Base-by-base conservation (phyloP, 2,113 vertebrate species). In the Sapajus apella region DNA sequence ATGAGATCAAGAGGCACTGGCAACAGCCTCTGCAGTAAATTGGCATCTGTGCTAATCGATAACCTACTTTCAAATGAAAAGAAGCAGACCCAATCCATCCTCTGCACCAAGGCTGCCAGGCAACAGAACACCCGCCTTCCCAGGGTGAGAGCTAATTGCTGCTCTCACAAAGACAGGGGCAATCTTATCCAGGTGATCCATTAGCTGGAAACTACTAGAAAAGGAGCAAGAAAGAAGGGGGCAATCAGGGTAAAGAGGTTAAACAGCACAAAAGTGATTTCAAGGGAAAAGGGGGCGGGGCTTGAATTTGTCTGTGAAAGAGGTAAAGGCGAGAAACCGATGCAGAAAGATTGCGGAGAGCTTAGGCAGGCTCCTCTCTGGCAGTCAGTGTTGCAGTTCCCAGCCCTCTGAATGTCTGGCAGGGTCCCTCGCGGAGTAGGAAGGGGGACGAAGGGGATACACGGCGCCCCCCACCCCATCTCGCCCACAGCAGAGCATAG, bases 131-230 rank as follows among this genome's bases (percentile, higher is more conserved):
- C 92, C 35, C 2, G 14, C 92, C 97, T 96, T 95, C 97, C 98
- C 95, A 32, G 85, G 97, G 97, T 96, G 94, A 97, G 64, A 92
- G 72, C 97, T 99, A 98, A 98, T 98, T 97, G 97, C 97, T 83
- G 5, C 97, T 97, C 97, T 93, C 96, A 97, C 97, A 98, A 97
- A 98, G 97, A 97, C 95, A 75, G 94, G 64, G 18, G 98, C 98
- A 98, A 94, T 94, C 91, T 92, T 87, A 95, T 96, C 98, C 98
- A 98, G 98, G 98, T 98, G 94, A 98, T 93, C 95, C 98, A 98
- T 98, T 98, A 98, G 96, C 86, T 75, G 87, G 87, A 97, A 98
- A 96, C 72, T 77, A 70, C 80, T 72, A 83, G 84, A 87, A 97
- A 97, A 97, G 97, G 32, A 56, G n/a, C 30, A 40, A 86, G 91